A percentile compares a stretch with the other conserved stretches of the same genome.
Conservation (phyloP, 2,888 invertebrate species). For the Siphlonurus alternatus region DNA sequence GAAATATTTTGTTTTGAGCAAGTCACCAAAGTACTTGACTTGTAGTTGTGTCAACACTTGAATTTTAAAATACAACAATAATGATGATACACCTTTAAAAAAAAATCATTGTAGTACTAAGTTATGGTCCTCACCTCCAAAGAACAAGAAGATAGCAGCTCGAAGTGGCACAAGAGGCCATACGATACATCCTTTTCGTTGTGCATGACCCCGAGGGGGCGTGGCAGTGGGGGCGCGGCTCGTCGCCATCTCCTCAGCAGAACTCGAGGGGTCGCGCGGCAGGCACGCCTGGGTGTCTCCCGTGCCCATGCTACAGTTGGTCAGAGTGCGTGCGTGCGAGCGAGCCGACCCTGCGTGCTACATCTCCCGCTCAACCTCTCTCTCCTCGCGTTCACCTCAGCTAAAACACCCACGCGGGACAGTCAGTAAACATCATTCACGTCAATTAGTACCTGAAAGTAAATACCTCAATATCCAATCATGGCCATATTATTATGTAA, state of each 20-base stretch:
- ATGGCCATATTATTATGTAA: too few species aligned
- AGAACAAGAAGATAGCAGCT: not conserved
- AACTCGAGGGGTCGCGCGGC: not conserved
- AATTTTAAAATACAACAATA: not conserved
- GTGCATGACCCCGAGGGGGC: not conserved
- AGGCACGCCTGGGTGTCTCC: conserved; percentile 1
- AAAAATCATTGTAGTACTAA: not conserved
- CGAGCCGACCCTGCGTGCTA: not conserved
- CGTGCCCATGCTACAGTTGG: not conserved
- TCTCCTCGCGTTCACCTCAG: too few species aligned
- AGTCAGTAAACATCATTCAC: too few species aligned
- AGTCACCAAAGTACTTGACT: not conserved
- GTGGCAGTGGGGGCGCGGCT: not conserved
- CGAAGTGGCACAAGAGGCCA: not conserved
- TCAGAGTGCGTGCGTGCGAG: too few species aligned
- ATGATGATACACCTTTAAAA: not conserved
- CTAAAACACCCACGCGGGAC: too few species aligned
- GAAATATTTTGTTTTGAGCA: too few species aligned
- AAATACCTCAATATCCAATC: too few species aligned
- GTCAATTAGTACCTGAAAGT: too few species aligned
- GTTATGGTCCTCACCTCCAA: not conserved
- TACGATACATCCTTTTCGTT: not conserved
- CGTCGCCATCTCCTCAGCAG: not conserved
- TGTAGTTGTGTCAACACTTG: not conserved
- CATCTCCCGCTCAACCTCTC: too few species aligned